Percentiles rank a stretch among this genome's conserved stretches.
Conservation (phyloP, 1,140 invertebrate species). For the Lepidurus packardi region DNA sequence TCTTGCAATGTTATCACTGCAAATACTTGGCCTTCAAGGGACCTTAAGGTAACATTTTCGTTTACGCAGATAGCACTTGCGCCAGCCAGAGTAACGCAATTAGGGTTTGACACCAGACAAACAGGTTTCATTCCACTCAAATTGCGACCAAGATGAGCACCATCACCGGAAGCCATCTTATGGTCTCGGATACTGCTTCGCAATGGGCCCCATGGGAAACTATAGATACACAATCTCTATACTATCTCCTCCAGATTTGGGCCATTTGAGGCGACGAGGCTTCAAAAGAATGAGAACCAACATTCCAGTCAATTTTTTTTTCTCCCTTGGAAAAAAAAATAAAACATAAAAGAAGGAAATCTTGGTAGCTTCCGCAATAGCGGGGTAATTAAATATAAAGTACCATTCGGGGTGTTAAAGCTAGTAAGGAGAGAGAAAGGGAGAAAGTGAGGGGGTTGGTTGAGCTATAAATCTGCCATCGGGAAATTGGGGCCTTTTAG, state of each 20-base stretch:
- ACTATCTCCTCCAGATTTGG: background rate
- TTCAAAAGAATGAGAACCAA: background rate
- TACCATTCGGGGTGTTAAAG: conserved; percentile 14
- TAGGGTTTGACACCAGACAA: background rate
- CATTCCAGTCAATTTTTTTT: background rate
- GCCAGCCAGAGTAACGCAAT: background rate
- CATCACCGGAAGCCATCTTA: conserved; percentile 8
- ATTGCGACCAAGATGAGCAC: conserved; percentile 10
- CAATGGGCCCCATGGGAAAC: background rate
- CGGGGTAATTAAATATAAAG: conserved; percentile 3
- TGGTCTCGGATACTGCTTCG: background rate
- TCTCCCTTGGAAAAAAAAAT: background rate
- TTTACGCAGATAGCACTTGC: background rate
- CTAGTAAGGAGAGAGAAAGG: background rate
- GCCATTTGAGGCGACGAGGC: background rate
- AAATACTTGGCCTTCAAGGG: background rate
- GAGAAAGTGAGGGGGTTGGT: background rate
- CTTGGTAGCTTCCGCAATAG: background rate
- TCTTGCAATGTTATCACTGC: background rate
- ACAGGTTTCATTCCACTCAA: conserved; percentile 21
- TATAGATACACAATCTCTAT: background rate
- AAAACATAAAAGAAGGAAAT: background rate
- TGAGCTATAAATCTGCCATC: conserved; percentile 8
- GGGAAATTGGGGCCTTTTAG: conserved; percentile 18
- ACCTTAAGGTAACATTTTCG: background rate